These are phyloP conservation scores for Alectura lathami DNA, from an alignment of 2,113 vertebrate species.

Conservation along the genomic window DNA sequence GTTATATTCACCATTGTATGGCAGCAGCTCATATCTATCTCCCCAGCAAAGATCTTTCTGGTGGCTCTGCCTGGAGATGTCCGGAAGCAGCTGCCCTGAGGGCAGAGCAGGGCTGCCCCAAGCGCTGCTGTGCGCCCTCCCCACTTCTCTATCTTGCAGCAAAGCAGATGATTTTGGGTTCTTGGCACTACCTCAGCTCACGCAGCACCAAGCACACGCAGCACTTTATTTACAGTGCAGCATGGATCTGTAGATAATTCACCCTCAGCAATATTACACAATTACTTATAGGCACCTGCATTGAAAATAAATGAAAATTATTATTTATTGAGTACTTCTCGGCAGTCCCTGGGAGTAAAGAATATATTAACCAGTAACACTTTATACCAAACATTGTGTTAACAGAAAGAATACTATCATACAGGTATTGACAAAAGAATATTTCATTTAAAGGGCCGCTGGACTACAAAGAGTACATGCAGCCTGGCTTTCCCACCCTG, in stretches of 20 bases:
- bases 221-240: slow-evolving; percentile 25
- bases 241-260: background rate
- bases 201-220: background rate
- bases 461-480: background rate
- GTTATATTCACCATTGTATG: background rate
- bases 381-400: background rate
- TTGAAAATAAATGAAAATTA: slow-evolving; percentile 44
- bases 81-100: background rate
- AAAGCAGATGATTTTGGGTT: background rate
- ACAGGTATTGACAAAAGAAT: slow-evolving; percentile 7
- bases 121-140: background rate
- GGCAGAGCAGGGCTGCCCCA: background rate
- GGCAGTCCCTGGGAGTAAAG: background rate
- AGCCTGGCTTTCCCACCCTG: background rate
- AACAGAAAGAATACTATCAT: background rate
- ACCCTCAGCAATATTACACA: background rate
- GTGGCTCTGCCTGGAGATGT: fast-evolving
- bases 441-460: slow-evolving; percentile 10
- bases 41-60: background rate
- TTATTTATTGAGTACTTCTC: slow-evolving; percentile 35
- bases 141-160: background rate
- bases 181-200: background rate
- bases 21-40: background rate
- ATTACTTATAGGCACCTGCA: slow-evolving; percentile 15
- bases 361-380: background rate